Conservation (phyloP, 2,888 invertebrate species). For the Yponomeuta malinellus region DNA sequence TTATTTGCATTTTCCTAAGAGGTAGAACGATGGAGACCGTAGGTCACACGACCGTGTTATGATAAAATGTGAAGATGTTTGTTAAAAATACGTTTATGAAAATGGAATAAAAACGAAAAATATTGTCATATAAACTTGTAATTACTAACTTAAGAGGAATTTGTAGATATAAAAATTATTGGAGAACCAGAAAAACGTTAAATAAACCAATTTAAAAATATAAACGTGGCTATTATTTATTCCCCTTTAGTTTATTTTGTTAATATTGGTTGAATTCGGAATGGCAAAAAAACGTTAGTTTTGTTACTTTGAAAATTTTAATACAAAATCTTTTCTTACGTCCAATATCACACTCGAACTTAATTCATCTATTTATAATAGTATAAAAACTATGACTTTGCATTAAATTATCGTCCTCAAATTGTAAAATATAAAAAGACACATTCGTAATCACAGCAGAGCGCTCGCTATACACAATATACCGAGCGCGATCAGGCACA, state of each 20-base stretch:
- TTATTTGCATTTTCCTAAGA: slow-evolving; percentile 75
- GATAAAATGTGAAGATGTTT: slow-evolving; percentile 73
- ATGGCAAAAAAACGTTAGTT: slow-evolving; percentile 5
- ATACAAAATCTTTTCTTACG: slow-evolving; percentile 69
- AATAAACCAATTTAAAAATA: slow-evolving; percentile 73
- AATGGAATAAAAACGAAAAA: slow-evolving; percentile 73
- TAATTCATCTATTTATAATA: slow-evolving; percentile 75
- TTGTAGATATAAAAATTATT: slow-evolving; percentile 47
- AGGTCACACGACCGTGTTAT: slow-evolving; percentile 74
- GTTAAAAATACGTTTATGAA: slow-evolving; percentile 74
- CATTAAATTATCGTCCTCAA: slow-evolving; percentile 70
- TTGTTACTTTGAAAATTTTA: slow-evolving; percentile 61
- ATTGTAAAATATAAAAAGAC: slow-evolving; percentile 54
- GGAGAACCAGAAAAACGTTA: slow-evolving; percentile 73
- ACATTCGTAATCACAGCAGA: slow-evolving; percentile 60
- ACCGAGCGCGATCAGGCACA: slow-evolving; percentile 57
- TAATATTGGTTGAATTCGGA: neutral
- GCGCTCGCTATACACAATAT: slow-evolving; percentile 66
- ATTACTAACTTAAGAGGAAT: slow-evolving; percentile 73
- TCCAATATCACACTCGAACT: slow-evolving; percentile 74
- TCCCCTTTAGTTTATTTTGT: slow-evolving; percentile 1
- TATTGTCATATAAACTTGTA: slow-evolving; percentile 75
- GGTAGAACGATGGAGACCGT: slow-evolving; percentile 73
- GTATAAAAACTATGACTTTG: slow-evolving; percentile 76
- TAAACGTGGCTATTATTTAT: slow-evolving; percentile 54